A percentile compares a stretch with the other conserved stretches of the same genome.
phyloP scores from a whole-genome alignment of 2,888 invertebrate species.

The Dasysyrphus tricinctus region DNA sequence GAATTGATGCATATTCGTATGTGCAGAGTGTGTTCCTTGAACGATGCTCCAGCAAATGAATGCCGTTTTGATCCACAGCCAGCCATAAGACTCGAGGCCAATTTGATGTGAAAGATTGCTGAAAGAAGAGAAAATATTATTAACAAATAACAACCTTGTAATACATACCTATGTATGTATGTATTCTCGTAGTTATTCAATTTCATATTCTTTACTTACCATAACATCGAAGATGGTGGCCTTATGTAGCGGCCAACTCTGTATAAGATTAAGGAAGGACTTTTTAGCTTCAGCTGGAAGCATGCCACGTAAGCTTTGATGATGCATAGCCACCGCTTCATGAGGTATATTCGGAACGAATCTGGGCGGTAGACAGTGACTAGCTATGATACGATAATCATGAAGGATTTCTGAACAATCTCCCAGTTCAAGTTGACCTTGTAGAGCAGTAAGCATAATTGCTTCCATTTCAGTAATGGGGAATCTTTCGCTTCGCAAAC shows the following conservation, averaged over 20 bases:
- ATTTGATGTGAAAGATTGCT: conserved; percentile 98
- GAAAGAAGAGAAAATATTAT: conserved; percentile 76
- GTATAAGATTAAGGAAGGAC: conserved; percentile 95
- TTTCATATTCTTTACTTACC: conserved; percentile 84
- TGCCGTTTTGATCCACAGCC: conserved; percentile 95
- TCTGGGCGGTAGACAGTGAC: conserved; percentile 92
- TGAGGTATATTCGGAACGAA: conserved; percentile 91
- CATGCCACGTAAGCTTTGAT: conserved; percentile 95
- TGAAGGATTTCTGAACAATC: conserved; percentile 89
- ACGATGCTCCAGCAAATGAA: conserved; percentile 94
- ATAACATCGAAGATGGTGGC: conserved; percentile 98
- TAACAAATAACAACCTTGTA: no score
- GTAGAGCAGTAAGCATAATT: conserved; percentile 96
- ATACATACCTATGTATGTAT: no score
- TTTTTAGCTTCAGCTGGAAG: conserved; percentile 94
- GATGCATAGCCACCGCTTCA: conserved; percentile 94
- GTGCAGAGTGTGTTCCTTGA: conserved; percentile 95
- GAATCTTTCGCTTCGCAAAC: conserved; percentile 94
- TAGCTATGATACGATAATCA: conserved; percentile 88
- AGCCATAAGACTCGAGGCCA: conserved; percentile 97
- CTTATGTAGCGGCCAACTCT: conserved; percentile 96
- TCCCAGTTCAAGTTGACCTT: conserved; percentile 95
- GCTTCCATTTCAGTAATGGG: conserved; percentile 97
- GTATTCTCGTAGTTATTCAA: no score
- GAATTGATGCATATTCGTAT: conserved; percentile 94